Evolutionary conservation across 2,888 invertebrate genomes (phyloP).

Genomic region (Mesorhabditis belari): DNA sequence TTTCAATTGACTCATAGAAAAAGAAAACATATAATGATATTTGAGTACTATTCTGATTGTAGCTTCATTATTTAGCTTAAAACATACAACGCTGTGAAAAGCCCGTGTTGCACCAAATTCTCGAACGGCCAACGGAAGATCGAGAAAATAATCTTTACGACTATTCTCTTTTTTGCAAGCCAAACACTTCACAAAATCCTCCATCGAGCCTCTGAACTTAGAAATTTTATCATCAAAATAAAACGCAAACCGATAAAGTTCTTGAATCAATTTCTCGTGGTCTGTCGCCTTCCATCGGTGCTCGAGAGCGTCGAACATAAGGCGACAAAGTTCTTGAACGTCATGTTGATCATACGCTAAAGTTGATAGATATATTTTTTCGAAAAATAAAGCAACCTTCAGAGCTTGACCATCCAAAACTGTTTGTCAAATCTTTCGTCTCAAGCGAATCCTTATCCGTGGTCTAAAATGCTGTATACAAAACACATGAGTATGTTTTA

Average conservation of each 20-base stretch:
- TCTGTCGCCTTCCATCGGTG: constrained; percentile 71
- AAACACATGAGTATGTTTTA: too few relatives aligned
- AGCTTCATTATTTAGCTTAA: too few relatives aligned
- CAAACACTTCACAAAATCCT: constrained; percentile 80
- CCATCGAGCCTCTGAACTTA: constrained; percentile 63
- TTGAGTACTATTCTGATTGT: too few relatives aligned
- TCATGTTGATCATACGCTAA: constrained; percentile 83
- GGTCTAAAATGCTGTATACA: constrained; percentile 63
- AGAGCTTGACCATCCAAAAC: constrained; percentile 82
- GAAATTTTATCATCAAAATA: not conserved
- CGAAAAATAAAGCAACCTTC: constrained; percentile 63
- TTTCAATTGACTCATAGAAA: too few relatives aligned
- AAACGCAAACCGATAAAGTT: constrained; percentile 63
- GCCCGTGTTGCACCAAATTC: constrained; percentile 73
- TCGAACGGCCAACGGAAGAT: constrained; percentile 76
- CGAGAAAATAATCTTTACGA: constrained; percentile 74
- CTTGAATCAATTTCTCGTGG: constrained; percentile 74
- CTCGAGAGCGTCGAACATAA: constrained; percentile 83
- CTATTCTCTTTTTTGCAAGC: constrained; percentile 74
- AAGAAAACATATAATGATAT: too few relatives aligned
- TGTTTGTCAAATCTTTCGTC: constrained; percentile 76
- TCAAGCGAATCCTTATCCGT: constrained; percentile 73
- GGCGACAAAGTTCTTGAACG: constrained; percentile 78
- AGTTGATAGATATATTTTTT: constrained; percentile 4
- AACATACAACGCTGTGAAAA: constrained; percentile 69